Base-by-base conservation (phyloP, 2,888 invertebrate genomes). In the Coenonympha glycerion region DNA sequence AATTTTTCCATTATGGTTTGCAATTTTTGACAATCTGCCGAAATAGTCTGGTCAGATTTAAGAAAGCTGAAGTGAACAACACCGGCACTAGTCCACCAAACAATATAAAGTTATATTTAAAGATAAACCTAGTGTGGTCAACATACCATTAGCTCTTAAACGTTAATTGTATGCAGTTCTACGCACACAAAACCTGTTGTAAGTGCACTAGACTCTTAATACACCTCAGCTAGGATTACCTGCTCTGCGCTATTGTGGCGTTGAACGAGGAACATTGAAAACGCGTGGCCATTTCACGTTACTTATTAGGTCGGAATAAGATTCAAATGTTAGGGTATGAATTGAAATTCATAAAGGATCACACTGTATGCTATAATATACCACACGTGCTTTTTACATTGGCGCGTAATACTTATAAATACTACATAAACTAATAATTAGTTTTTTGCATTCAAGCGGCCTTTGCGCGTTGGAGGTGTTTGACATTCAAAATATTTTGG, bases 121-220 rank as follows among this genome's bases (percentile, higher is more conserved):
- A 30, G 2, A 6, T 6, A 11, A 30, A 8, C n/a, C n/a, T n/a
- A n/a, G n/a, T 40, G 4, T 40, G 39, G 39, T 15, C 9, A 9
- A 9, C 39, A 16, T 26, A 1, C 5, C n/a, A 4, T 40, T 26
- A 16, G 4, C 24, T 16, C 24, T n/a, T 24, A 24, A 26, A 24
- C 5, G 1, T 24, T 3, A 15, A 24, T 16, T 26, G n/a, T 15
- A 40, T 40, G 24, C 39, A 39, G 24, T 15, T 22, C 21, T 21
- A 22, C 21, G 33, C 26, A 19, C 15, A 37, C 19, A 16, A 24
- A 40, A 40, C 24, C 26, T 16, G 26, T 44, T 53, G 31, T 52
- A 24, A 52, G 51, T 47, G 56, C 42, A 48, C 42, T 49, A 28
- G n/a, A 40, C 36, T 30, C 49, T 52, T 54, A 49, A 54, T 47